A percentile compares a stretch with the other conserved stretches of the same genome.
Conservation (phyloP, 2,797 vertebrate species). For the Myripristis jacobus region DNA sequence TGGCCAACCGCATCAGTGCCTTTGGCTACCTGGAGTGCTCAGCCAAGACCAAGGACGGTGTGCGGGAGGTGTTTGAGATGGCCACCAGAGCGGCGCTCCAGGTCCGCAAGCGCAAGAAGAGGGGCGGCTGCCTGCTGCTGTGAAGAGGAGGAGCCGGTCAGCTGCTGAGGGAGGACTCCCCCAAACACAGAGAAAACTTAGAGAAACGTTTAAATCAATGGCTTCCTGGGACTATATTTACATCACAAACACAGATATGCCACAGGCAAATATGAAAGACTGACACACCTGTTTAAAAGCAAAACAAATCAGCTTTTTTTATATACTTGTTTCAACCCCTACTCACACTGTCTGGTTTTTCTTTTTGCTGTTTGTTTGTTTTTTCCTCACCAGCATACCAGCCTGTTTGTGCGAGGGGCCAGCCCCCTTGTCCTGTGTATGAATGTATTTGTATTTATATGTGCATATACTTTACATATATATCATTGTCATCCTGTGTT, state of each 20-base stretch:
- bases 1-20: slow-evolving; percentile 96
- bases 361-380: slow-evolving; percentile 32
- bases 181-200: slow-evolving; percentile 50
- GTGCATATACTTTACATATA: slow-evolving; percentile 75
- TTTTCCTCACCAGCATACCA: slow-evolving; percentile 66
- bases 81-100: slow-evolving; percentile 95
- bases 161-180: slow-evolving; percentile 32
- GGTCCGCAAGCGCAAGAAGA: slow-evolving; percentile 94
- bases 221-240: slow-evolving; percentile 76
- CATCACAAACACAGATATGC: slow-evolving; percentile 66
- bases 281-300: slow-evolving; percentile 77
- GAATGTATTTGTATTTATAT: slow-evolving; percentile 78
- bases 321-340: slow-evolving; percentile 51
- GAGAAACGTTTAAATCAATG: slow-evolving; percentile 69
- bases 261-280: slow-evolving; percentile 73
- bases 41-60: slow-evolving; percentile 97
- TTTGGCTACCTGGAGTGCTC: slow-evolving; percentile 98
- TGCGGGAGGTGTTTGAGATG: slow-evolving; percentile 98
- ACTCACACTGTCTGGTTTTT: slow-evolving; percentile 52
- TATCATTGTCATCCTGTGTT: slow-evolving; percentile 43
- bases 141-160: slow-evolving; percentile 70
- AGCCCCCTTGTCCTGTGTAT: slow-evolving; percentile 47
- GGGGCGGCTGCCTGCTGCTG: slow-evolving; percentile 89
- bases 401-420: slow-evolving; percentile 61
- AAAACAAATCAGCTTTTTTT: slow-evolving; percentile 69